A percentile compares a stretch with the other conserved stretches of the same genome.
phyloP scores from a whole-genome alignment of 1,140 invertebrate genomes.

The Plectus sambesii region DNA sequence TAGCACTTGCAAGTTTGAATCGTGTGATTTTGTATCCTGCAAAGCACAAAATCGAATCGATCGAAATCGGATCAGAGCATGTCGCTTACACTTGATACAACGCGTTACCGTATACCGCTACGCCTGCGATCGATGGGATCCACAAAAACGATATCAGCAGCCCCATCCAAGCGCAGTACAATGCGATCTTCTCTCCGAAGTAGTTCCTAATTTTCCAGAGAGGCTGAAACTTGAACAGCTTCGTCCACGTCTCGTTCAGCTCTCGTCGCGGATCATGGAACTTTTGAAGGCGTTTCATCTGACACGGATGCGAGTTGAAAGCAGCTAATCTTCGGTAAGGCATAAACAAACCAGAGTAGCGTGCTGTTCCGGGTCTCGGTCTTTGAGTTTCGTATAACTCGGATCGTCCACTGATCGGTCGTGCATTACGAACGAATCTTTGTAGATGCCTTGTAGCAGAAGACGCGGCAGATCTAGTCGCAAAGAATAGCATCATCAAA shows the following conservation, averaged over 20 bases:
- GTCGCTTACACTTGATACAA: too few species aligned
- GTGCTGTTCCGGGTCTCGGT: not conserved
- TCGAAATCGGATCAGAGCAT: too few species aligned
- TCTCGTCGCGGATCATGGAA: not conserved
- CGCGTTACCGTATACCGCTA: too few species aligned
- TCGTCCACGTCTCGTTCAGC: not conserved
- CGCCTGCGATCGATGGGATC: too few species aligned
- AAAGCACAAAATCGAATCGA: too few species aligned
- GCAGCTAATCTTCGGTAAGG: not conserved
- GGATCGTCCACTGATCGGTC: not conserved
- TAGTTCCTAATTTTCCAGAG: constrained; percentile 48
- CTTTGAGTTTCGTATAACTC: not conserved
- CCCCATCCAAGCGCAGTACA: constrained; percentile 49
- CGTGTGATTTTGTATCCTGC: too few species aligned
- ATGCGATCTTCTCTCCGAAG: constrained; percentile 48
- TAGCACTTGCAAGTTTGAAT: too few species aligned
- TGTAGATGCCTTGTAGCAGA: not conserved
- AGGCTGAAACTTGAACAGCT: constrained; percentile 43
- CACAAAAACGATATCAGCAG: constrained; percentile 41
- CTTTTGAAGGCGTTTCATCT: not conserved
- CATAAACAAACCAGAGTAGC: not conserved
- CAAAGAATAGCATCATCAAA: too few species aligned
- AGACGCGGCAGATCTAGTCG: not conserved
- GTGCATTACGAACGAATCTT: not conserved
- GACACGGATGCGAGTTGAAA: not conserved